Percentiles rank a stretch among this genome's conserved stretches.
These are phyloP conservation scores for Aegithalos caudatus DNA, from an alignment of 2,113 vertebrate genomes.

Conservation along the genomic window DNA sequence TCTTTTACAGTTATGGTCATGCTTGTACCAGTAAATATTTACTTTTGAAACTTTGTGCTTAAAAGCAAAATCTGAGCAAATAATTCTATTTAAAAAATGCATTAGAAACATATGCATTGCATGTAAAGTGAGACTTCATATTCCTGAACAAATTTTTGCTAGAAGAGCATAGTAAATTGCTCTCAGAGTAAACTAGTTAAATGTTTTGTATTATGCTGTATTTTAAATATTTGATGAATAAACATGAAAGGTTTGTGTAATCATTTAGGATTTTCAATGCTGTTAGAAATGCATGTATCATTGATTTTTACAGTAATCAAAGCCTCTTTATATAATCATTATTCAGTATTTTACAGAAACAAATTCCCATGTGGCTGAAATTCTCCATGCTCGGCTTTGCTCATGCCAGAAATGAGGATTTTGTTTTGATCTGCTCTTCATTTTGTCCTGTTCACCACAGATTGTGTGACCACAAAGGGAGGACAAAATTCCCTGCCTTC, in stretches of 20 bases:
- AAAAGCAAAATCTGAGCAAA: background rate
- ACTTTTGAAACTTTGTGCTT: background rate
- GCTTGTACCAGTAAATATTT: background rate
- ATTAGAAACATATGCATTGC: background rate
- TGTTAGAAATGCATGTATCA: background rate
- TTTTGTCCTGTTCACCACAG: background rate
- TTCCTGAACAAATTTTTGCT: background rate
- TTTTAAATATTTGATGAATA: slow-evolving; percentile 41
- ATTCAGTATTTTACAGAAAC: background rate
- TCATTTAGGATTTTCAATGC: background rate
- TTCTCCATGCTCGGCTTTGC: background rate
- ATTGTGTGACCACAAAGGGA: background rate
- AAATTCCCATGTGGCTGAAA: slow-evolving; percentile 4
- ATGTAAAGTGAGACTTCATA: fast-evolving
- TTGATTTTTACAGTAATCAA: slow-evolving; percentile 41
- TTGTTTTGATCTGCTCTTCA: background rate
- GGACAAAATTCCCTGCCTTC: background rate
- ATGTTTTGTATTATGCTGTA: background rate
- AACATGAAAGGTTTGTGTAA: slow-evolving; percentile 31
- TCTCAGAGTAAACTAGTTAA: background rate
- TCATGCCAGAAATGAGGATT: background rate
- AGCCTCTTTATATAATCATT: slow-evolving; percentile 8
- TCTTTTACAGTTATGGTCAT: background rate
- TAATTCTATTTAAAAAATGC: background rate
- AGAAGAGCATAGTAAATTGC: background rate